These are phyloP conservation scores for Leuctra nigra DNA, from an alignment of 2,888 invertebrate genomes.

Conservation along the genomic window DNA sequence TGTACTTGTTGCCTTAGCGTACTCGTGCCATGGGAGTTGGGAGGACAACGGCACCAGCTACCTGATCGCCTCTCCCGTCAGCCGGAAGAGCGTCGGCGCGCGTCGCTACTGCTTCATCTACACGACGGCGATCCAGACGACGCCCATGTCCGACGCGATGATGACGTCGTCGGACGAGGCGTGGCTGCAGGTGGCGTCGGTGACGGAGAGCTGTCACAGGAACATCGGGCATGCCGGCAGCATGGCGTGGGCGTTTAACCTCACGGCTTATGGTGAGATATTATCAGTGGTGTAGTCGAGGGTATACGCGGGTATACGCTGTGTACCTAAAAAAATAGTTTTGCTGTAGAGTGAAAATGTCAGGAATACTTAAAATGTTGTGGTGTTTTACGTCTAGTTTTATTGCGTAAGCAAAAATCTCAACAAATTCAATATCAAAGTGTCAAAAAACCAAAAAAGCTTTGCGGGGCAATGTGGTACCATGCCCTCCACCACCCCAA, in stretches of 20 bases:
- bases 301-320: too few relatives aligned
- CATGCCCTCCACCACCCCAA: too few relatives aligned
- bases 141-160: conserved; percentile 28
- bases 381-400: too few relatives aligned
- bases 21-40: conserved; percentile 87
- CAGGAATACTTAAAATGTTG: too few relatives aligned
- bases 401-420: too few relatives aligned
- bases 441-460: too few relatives aligned
- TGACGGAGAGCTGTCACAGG: conserved; percentile 52
- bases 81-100: conserved; percentile 50
- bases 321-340: too few relatives aligned
- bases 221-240: conserved; percentile 45
- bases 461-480: too few relatives aligned
- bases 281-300: too few relatives aligned
- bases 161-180: conserved; percentile 28
- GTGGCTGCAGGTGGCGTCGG: conserved; percentile 45
- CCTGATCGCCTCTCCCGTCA: conserved; percentile 71
- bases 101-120: conserved; percentile 58
- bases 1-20: too few relatives aligned
- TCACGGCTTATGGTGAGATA: conserved; percentile 59
- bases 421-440: too few relatives aligned
- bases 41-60: conserved; percentile 79
- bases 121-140: conserved; percentile 34
- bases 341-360: too few relatives aligned
- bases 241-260: conserved; percentile 57